phyloP scores from a whole-genome alignment of 2,113 vertebrate genomes.

The Halichoerus grypus region DNA sequence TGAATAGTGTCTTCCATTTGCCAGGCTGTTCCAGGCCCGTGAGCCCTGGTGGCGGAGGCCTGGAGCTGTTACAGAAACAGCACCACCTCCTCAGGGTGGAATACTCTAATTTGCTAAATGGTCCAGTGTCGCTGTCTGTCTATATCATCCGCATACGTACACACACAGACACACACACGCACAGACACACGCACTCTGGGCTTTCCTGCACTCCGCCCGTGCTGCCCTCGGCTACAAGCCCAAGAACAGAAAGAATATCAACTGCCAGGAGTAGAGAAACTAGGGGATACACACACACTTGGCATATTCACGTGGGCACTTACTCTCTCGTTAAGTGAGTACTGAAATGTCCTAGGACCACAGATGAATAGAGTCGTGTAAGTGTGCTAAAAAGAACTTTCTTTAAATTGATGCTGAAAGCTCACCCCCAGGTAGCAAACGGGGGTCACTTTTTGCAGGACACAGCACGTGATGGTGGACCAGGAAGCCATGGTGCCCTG shows the following conservation, averaged over 20 bases:
- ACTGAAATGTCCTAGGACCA: background rate
- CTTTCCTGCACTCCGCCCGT: background rate
- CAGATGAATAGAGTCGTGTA: background rate
- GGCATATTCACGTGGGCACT: background rate
- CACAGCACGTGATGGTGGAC: background rate
- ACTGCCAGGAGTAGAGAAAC: background rate
- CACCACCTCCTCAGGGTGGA: background rate
- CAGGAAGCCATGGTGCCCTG: too few relatives aligned
- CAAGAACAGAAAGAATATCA: background rate
- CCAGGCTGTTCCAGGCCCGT: conserved; percentile 27
- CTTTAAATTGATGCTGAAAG: background rate
- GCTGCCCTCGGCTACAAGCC: background rate
- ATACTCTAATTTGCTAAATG: conserved; percentile 18
- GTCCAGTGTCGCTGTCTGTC: background rate
- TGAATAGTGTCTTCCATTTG: conserved; percentile 64
- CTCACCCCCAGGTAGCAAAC: background rate
- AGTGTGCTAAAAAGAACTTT: background rate
- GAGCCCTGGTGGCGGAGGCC: background rate
- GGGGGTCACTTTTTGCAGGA: background rate
- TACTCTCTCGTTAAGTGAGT: background rate
- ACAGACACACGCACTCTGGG: accelerated
- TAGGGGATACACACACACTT: background rate
- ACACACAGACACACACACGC: background rate
- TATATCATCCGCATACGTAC: background rate
- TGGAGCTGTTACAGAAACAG: background rate